A percentile compares a stretch with the other conserved stretches of the same genome.
Evolutionary conservation across 1,140 invertebrate genomes (phyloP).

Genomic region (Lepidotrigona ventralis): DNA sequence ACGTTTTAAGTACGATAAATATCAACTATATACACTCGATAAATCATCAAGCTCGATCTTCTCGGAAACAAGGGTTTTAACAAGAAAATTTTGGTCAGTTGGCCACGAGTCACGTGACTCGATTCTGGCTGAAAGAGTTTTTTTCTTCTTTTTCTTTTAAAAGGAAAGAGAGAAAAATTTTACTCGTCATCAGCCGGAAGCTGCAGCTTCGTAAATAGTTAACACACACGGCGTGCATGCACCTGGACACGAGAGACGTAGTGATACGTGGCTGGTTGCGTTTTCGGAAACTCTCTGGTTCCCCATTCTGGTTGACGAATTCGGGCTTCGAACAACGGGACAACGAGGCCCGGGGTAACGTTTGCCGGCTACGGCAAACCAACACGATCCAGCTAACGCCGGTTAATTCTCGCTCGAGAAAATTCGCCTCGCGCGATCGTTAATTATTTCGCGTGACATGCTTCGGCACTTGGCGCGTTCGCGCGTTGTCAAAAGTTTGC

Average conservation of each 20-base stretch:
- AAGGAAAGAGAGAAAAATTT: too few species aligned
- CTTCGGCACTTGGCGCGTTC: conserved; percentile 72
- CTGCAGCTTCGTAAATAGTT: not conserved
- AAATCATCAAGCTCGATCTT: too few species aligned
- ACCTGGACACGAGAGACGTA: not conserved
- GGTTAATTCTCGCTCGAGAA: conserved; percentile 69
- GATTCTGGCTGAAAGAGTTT: too few species aligned
- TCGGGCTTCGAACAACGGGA: conserved; percentile 38
- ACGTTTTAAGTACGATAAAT: too few species aligned
- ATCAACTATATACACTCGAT: too few species aligned
- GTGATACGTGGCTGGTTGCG: not conserved
- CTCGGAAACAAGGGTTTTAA: too few species aligned
- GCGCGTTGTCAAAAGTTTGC: conserved; percentile 77
- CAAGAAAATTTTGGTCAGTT: too few species aligned
- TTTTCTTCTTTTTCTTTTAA: too few species aligned
- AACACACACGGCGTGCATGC: not conserved
- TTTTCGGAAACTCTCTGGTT: conserved; percentile 30
- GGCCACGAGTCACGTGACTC: too few species aligned
- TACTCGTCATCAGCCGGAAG: too few species aligned
- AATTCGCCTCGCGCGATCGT: conserved; percentile 76
- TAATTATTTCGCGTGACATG: conserved; percentile 78
- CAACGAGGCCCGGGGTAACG: conserved; percentile 8
- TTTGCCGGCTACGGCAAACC: not conserved
- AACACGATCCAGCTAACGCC: conserved; percentile 7
- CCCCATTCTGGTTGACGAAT: not conserved